Percentiles rank a stretch among this genome's conserved stretches.
Evolutionary conservation across 1,140 invertebrate genomes (phyloP).

Genomic region (Brachionus rubens): DNA sequence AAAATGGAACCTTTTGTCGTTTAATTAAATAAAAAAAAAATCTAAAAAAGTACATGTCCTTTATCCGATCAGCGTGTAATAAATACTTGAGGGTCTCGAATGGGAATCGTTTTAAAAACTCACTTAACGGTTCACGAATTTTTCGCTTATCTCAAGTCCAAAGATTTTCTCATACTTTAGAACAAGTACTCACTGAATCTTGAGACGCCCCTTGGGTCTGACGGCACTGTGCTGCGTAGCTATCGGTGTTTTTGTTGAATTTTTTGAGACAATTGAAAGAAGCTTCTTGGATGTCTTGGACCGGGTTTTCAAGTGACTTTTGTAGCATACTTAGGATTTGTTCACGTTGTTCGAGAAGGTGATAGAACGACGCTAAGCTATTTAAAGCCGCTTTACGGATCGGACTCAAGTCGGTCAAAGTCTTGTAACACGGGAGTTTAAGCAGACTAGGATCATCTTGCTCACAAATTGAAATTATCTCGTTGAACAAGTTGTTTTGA

Average conservation of each 20-base stretch:
- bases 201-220: background rate
- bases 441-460: constrained; percentile 76
- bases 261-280: constrained; percentile 92
- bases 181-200: constrained; percentile 79
- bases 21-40: constrained; percentile 32
- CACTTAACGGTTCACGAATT: constrained; percentile 7
- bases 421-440: constrained; percentile 89
- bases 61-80: background rate
- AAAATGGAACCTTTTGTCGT: background rate
- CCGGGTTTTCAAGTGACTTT: constrained; percentile 77
- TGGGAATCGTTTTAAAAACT: constrained; percentile 27
- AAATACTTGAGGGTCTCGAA: constrained; percentile 40
- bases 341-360: constrained; percentile 21
- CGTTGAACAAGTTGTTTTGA: constrained; percentile 53
- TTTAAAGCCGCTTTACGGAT: constrained; percentile 78
- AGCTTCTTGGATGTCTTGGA: constrained; percentile 81
- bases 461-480: constrained; percentile 80
- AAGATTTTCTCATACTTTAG: constrained; percentile 32
- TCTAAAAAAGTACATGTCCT: constrained; percentile 43
- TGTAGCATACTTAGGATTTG: constrained; percentile 82
- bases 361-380: constrained; percentile 50
- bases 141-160: background rate
- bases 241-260: constrained; percentile 74
- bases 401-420: constrained; percentile 77
- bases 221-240: constrained; percentile 62